Evolutionary conservation across 64 coral and sea anemone species (phyloP), one percentile per base, ranked within the genome.

Genomic region (Trachythela sp.): DNA sequence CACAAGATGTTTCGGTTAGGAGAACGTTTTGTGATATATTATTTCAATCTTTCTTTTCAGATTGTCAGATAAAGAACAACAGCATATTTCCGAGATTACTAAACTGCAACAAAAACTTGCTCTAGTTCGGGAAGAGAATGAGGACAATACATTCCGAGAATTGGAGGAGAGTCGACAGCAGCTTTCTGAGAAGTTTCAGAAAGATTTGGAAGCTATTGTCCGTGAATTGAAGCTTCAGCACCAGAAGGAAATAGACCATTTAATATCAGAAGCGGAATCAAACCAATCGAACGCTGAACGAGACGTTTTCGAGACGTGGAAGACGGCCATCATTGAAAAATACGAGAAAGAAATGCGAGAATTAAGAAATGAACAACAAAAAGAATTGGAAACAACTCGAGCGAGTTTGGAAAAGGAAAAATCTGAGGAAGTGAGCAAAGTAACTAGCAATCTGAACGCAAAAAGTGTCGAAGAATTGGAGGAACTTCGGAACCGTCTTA

Each of bases 391-490:
- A 59, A 86, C 90, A 36, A 77, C 86, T 43, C 83, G 89, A 48
- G 89, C 90, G 58, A n/a, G 70, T 15, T 94, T 89, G 27, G 84
- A 94, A 54, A 93, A 99, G 2, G 89, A 92, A 40, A 92, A 92
- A 26, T 8, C 94, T 8, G 94, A 93, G 48, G 89, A 95, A 43
- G 91, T 92, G 50, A 91, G 91, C 33, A 92, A 90, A 51, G 48
- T 94, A 30, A 99, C 89, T 58, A 91, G 93, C 31, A 93, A 93
- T 68, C 75, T 94, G 91, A 91, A 91, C 9, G 83, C 94, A 86
- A 92, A 95, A 90, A 89, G 85, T 77, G 96, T 88, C 0, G 91
- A 99, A 51, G 85, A 91, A 18, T 72, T 99, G 50, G 96, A 99
- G 68, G 88, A 85, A 43, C 75, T 94, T 71, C 91, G 93, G 36